These are phyloP conservation scores for Mizuhopecten yessoensis DNA, from an alignment of 1,140 invertebrate genomes.

Conservation along the genomic window DNA sequence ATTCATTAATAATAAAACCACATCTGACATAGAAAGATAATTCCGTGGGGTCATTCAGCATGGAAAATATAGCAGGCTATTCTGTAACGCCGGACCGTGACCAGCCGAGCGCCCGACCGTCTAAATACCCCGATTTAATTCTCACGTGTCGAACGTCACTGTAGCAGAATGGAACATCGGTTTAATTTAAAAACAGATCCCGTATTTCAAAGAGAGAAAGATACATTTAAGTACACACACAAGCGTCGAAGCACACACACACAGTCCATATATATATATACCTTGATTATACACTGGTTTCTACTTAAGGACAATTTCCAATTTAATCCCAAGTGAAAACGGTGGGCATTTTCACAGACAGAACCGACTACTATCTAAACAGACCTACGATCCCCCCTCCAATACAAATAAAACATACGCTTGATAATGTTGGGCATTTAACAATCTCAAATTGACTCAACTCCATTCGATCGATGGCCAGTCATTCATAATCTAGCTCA, in stretches of 20 bases:
- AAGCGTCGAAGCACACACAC: not conserved
- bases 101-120: not conserved
- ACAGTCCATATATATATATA: not conserved
- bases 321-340: constrained; percentile 27
- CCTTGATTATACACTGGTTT: not conserved
- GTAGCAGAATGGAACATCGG: constrained; percentile 31
- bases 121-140: not conserved
- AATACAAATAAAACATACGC: constrained; percentile 22
- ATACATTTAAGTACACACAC: not conserved
- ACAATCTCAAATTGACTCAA: constrained; percentile 34
- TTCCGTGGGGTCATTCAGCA: not conserved
- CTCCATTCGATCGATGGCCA: constrained; percentile 20
- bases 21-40: not conserved
- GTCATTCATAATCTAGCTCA: not conserved
- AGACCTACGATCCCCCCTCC: not conserved
- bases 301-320: not conserved
- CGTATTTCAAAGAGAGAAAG: not conserved
- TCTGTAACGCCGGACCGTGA: not conserved
- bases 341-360: constrained; percentile 37
- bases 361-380: not conserved
- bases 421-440: constrained; percentile 35
- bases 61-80: not conserved
- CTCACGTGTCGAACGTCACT: not conserved
- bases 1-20: constrained; percentile 26
- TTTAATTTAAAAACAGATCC: constrained; percentile 28